Base-by-base conservation (phyloP, 2,113 vertebrate genomes). In the Natator depressus region DNA sequence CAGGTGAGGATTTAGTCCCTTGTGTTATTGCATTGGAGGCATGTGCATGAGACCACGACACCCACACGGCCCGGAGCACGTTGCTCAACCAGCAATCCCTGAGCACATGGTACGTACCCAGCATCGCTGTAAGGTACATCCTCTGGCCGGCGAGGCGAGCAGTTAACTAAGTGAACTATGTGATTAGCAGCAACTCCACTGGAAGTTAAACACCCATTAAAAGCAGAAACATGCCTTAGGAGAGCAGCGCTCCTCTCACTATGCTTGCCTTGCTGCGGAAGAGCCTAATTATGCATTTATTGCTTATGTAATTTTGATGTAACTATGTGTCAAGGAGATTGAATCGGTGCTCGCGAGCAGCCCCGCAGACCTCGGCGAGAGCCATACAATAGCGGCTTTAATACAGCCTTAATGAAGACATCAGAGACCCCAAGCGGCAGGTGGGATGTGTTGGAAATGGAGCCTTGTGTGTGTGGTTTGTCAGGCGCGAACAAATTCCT, bases 371-470 rank as follows among this genome's bases (percentile, higher is more conserved):
- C 83, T 79, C 4, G 1, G 16, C 62, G 55, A n/a, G 27, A 0
- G 1, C 10, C 10, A 27, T 20, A n/a, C 25, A 46, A 55, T 42
- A 82, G 31, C 31, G 1, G 4, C 31, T 42, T 42, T 85, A 49
- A 8, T 35, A 12, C 35, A 10, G n/a, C 49, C 85, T 85, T 27
- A 69, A 91, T 55, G 31, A 82, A 86, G 69, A 69, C 46, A 5
- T 19, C 0, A 0, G 80, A 47, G 72, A 22, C 29, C 20, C 49
- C 1, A 0, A 55, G 29, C 0, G 1, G 79, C 24, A 54, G 62
- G 78, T 75, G 51, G 57, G 35, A 42, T 69, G 79, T 10, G 19
- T 42, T n/a, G 49, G 79, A 46, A 27, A 49, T 12, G 51, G 50
- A 75, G 38, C 80, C 35, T 53, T 42, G 5, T 69, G 31, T 57